Percentiles rank a stretch among this genome's conserved stretches.
Evolutionary conservation across 1,140 invertebrate species (phyloP).

Genomic region (Drosophila arawakana): DNA sequence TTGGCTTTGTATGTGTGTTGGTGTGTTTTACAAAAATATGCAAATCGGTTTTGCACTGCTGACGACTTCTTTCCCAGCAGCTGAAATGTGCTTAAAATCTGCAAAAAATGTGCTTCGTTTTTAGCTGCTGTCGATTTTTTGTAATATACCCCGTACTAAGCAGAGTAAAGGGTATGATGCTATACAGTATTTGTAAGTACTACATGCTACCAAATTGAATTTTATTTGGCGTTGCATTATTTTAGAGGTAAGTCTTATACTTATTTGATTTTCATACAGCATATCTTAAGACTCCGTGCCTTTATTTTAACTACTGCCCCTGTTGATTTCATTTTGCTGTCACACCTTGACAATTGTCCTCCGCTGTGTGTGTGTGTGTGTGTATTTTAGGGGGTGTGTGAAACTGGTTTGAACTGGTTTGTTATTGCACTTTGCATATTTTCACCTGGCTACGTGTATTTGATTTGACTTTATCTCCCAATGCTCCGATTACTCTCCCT

Average conservation of each 20-base stretch:
- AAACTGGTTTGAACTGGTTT: slow-evolving; percentile 16
- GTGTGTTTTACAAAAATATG: slow-evolving; percentile 56
- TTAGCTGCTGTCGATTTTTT: slow-evolving; percentile 68
- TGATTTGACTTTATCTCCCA: slow-evolving; percentile 60
- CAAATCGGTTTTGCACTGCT: slow-evolving; percentile 70
- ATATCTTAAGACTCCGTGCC: background rate
- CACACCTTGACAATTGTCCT: slow-evolving; percentile 63
- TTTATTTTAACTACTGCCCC: background rate
- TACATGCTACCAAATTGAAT: too few relatives aligned
- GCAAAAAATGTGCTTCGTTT: slow-evolving; percentile 77
- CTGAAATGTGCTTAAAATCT: slow-evolving; percentile 79
- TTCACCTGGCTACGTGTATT: slow-evolving; percentile 45
- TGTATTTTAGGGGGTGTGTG: background rate
- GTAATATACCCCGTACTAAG: background rate
- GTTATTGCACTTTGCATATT: slow-evolving; percentile 60
- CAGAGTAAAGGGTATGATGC: background rate
- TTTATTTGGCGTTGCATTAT: too few relatives aligned
- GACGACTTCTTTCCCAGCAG: slow-evolving; percentile 69
- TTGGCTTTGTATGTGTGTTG: slow-evolving; percentile 7
- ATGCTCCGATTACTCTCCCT: slow-evolving; percentile 41
- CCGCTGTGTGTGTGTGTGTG: slow-evolving; percentile 13
- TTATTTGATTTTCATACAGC: background rate
- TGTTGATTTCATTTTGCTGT: slow-evolving; percentile 28
- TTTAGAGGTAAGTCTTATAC: background rate
- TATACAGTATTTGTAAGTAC: too few relatives aligned